phyloP scores from a whole-genome alignment of 2,113 vertebrate species.

The Lepus timidus region DNA sequence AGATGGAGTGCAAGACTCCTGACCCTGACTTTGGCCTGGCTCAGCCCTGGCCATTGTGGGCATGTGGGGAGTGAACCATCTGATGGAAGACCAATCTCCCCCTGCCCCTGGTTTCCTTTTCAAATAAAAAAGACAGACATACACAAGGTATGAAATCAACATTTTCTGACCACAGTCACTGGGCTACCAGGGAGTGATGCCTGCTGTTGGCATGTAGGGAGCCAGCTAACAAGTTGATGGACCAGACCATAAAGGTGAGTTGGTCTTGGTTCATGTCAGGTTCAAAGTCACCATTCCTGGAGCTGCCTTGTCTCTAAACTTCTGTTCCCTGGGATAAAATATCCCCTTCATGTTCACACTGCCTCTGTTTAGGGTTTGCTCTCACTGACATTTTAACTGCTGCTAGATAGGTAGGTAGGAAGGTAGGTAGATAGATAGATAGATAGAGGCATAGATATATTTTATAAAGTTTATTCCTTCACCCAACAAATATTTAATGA shows the following conservation, averaged over 20 bases:
- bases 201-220: neutral
- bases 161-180: too few species aligned
- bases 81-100: too few species aligned
- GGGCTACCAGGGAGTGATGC: neutral
- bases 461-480: slow-evolving; percentile 8
- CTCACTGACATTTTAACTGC: neutral
- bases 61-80: too few species aligned
- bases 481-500: neutral
- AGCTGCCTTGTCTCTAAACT: neutral
- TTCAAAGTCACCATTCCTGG: neutral
- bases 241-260: neutral
- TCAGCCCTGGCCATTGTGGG: too few species aligned
- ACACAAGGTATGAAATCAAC: neutral
- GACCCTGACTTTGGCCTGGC: too few species aligned
- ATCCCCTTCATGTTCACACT: neutral
- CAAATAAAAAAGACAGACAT: neutral
- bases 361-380: neutral
- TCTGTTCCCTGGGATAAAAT: neutral
- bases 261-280: neutral
- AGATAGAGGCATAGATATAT: neutral
- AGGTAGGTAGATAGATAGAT: too few species aligned
- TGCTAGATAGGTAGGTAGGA: neutral
- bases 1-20: too few species aligned
- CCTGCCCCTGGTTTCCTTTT: too few species aligned
- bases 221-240: rapidly evolving